phyloP scores from a whole-genome alignment of 2,113 vertebrate species.

The Vulpes vulpes region DNA sequence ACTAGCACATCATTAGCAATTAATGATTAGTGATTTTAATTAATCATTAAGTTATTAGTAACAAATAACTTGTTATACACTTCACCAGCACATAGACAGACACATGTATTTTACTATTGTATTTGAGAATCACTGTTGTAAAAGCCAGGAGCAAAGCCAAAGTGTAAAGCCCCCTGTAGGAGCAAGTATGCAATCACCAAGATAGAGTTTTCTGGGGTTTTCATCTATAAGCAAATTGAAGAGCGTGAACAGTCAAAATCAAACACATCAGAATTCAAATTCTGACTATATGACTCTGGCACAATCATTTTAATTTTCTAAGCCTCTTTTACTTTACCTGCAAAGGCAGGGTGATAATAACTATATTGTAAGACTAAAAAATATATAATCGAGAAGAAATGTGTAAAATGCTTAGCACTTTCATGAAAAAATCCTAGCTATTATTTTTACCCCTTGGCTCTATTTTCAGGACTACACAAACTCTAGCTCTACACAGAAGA shows the following conservation, averaged over 20 bases:
- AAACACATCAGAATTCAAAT: not conserved
- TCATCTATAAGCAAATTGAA: not conserved
- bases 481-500: not conserved
- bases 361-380: not conserved
- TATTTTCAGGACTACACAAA: not conserved
- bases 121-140: not conserved
- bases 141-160: not conserved
- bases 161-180: not conserved
- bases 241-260: not conserved
- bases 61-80: not conserved
- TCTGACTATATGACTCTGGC: not conserved
- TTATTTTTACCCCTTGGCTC: not conserved
- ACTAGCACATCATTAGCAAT: not conserved
- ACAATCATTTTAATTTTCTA: conserved; percentile 6
- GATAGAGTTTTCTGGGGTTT: not conserved
- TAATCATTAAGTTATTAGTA: not conserved
- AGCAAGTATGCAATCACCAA: not conserved
- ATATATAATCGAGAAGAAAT: not conserved
- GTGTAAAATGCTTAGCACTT: not conserved
- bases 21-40: not conserved
- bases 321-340: not conserved
- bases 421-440: not conserved
- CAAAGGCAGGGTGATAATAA: not conserved
- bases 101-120: not conserved
- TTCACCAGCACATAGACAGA: not conserved